phyloP scores from a whole-genome alignment of 2,888 invertebrate species.

The Melanophora roralis region DNA sequence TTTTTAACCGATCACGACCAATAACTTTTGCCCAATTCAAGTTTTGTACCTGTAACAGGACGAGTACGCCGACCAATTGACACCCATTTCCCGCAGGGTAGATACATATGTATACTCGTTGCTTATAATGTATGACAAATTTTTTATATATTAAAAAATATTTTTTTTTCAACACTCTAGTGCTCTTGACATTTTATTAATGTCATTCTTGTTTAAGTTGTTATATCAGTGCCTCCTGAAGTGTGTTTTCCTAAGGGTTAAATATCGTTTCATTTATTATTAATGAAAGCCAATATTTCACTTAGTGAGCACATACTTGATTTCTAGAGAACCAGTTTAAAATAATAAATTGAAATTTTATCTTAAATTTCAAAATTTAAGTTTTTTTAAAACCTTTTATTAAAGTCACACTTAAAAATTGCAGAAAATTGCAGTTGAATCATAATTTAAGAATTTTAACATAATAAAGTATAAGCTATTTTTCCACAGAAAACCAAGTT shows the following conservation, averaged over 20 bases:
- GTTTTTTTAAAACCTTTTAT: too few relatives aligned
- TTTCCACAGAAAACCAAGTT: too few relatives aligned
- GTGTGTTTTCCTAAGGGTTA: conserved; percentile 31
- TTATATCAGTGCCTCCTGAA: neutral
- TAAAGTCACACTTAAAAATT: too few relatives aligned
- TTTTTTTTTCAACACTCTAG: conserved; percentile 1
- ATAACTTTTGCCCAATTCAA: too few relatives aligned
- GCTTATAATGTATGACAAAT: conserved; percentile 63
- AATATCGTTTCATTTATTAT: neutral
- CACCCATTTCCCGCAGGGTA: too few relatives aligned
- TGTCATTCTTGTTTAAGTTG: neutral
- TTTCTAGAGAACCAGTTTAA: neutral
- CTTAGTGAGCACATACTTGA: conserved; percentile 31
- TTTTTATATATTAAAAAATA: conserved; percentile 17
- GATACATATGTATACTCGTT: conserved; percentile 10
- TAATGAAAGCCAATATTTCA: conserved; percentile 36
- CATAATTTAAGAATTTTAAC: too few relatives aligned
- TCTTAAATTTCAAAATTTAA: too few relatives aligned
- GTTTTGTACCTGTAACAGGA: too few relatives aligned
- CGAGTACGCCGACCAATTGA: too few relatives aligned
- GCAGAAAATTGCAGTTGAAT: too few relatives aligned
- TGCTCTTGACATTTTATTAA: conserved; percentile 59
- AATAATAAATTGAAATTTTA: neutral
- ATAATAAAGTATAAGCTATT: too few relatives aligned
- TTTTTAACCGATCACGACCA: too few relatives aligned